Conservation (phyloP, 2,888 invertebrate genomes). For the Aleiodes alternator region DNA sequence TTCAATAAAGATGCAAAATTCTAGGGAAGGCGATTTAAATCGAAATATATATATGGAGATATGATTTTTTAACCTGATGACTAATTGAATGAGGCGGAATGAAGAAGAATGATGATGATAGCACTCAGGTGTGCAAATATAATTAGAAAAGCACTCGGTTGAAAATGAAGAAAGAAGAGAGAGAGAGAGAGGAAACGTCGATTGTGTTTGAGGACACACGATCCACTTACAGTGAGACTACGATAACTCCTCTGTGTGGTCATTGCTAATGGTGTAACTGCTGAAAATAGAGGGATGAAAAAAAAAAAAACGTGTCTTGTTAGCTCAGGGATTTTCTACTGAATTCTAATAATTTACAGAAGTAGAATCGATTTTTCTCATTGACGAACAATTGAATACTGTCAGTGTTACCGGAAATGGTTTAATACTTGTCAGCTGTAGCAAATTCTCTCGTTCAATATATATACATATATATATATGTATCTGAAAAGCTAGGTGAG, state of each 20-base stretch:
- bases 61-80: constrained; percentile 62
- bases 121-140: constrained; percentile 73
- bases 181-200: constrained; percentile 58
- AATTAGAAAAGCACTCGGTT: constrained; percentile 67
- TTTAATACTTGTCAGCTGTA: constrained; percentile 13
- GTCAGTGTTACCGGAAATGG: constrained; percentile 5
- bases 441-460: not conserved
- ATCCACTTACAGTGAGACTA: constrained; percentile 64
- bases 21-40: not conserved
- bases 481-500: constrained; percentile 12
- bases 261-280: constrained; percentile 66
- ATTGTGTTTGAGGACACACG: constrained; percentile 73
- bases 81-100: constrained; percentile 69
- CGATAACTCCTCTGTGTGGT: constrained; percentile 55
- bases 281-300: not conserved
- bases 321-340: not conserved
- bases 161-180: constrained; percentile 56
- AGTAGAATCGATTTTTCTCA: constrained; percentile 22
- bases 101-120: constrained; percentile 52
- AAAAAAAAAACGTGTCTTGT: not conserved
- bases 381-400: constrained; percentile 35
- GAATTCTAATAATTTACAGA: no score
- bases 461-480: not conserved
- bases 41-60: not conserved
- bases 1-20: not conserved